Base-by-base conservation (phyloP, 1,140 invertebrate species). In the Trichogramma pretiosum region DNA sequence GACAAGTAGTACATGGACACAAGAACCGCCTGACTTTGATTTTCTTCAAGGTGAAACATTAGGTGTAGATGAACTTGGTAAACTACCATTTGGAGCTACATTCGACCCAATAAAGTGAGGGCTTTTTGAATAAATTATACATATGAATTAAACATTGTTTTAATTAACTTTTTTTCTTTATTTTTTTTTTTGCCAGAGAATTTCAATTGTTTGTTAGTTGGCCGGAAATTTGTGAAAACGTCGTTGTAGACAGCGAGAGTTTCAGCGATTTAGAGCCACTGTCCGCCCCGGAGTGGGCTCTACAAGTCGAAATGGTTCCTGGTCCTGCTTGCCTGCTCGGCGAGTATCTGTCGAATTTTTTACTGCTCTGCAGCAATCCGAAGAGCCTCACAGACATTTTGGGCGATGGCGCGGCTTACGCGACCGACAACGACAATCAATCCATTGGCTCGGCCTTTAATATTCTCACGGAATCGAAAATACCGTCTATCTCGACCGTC, bases 241-340 rank as follows among this genome's bases (percentile, higher is more conserved):
- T 88, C 23, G 81, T 95, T 22, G 81, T 93, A 1, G 93, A 97
- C 61, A 89, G 83, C 54, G 83, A 89, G 61, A 81, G 78, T 46
- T 89, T 90, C 63, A 86, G 84, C 30, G 89, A 95, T 71, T 82
- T 97, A 56, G 82, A 93, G 61, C 89, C 93, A 9, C 68, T 84
- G 19, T 78, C 85, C 57, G 91, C 93, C 19, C 84, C 86, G 0
- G 76, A 82, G 50, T 96, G 93, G 79, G 79, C 78, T 7, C 71
- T 84, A 14, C 72, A 73, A 58, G 68, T 81, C 0, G 76, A 77
- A 57, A 78, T 80, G 58, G 69, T 77, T 40, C 67, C 78, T 3
- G 70, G 75, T 32, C 75, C 79, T 3, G 71, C 74, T 8, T 87
- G 81, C 56, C 73, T 85, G 52, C 70, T 89, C 18, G 73, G 76